Evolutionary conservation across 2,888 invertebrate species (phyloP), one percentile per base, ranked within the genome.

Genomic region (Mesorhabditis sp.): DNA sequence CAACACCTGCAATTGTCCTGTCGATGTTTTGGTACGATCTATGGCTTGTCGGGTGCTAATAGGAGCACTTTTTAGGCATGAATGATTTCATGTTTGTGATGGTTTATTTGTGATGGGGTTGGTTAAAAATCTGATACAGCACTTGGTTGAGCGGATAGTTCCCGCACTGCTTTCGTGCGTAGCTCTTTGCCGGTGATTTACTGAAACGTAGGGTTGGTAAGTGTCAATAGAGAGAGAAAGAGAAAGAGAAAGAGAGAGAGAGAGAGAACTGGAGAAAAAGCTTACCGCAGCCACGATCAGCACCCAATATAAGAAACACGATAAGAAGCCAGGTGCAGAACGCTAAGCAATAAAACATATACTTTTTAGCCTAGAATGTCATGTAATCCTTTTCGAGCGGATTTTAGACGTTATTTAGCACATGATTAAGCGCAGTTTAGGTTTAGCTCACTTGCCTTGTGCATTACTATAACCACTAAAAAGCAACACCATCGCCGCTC

Each of bases 131-230:
- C 28, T 28, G 28, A 28, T 28, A 28, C 28, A 28, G 10, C 58
- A 50, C 58, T 2, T n/a, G 58, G 58, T 50, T 50, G 58, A 10
- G n/a, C 2, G 58, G 58, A 50, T 13, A 50, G 1, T n/a, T 50
- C 58, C n/a, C n/a, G 7, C 2, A 50, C 58, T 50, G 7, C n/a
- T 10, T 10, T 50, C 10, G n/a, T 50, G 7, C n/a, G 7, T 10
- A 50, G n/a, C 58, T 50, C n/a, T n/a, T n/a, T n/a, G 58, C 58
- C 58, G n/a, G 58, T 50, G 10, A 50, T n/a, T 50, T 50, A 13
- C 58, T 50, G 58, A 50, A 50, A 28, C 28, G 28, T 28, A 28
- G 28, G 28, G 28, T 28, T 28, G 28, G 28, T 1, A 1, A 28
- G 28, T 28, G 28, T 28, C 28, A 28, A 2, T 28, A 28, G 28